A percentile compares a stretch with the other conserved stretches of the same genome.
These are phyloP conservation scores for Aleiodes alternator DNA, from an alignment of 2,888 invertebrate genomes.

Conservation along the genomic window DNA sequence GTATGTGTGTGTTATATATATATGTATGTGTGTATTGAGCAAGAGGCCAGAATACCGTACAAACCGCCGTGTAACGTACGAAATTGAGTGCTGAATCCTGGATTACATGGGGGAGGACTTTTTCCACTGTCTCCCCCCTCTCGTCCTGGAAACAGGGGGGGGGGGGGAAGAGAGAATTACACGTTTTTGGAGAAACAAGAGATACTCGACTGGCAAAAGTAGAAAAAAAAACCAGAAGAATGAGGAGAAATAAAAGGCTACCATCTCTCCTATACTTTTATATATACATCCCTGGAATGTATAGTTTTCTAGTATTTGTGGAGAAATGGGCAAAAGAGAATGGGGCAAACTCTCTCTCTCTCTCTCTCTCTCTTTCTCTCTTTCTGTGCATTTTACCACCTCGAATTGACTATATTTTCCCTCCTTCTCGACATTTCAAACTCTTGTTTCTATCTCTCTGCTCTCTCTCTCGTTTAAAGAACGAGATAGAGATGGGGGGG, in stretches of 20 bases:
- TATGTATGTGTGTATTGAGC: slow-evolving; percentile 44
- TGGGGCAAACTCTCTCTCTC: slow-evolving; percentile 26
- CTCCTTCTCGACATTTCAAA: slow-evolving; percentile 26
- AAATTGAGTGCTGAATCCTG: slow-evolving; percentile 75
- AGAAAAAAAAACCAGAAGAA: slow-evolving; percentile 45
- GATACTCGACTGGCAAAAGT: not conserved
- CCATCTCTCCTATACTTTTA: slow-evolving; percentile 9
- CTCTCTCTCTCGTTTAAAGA: slow-evolving; percentile 13
- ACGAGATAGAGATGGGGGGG: slow-evolving; percentile 11
- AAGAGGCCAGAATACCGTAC: slow-evolving; percentile 52
- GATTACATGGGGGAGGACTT: slow-evolving; percentile 69
- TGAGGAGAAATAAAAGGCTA: not conserved
- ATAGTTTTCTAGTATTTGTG: slow-evolving; percentile 43
- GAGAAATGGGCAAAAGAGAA: slow-evolving; percentile 6
- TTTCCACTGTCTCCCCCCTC: slow-evolving; percentile 36
- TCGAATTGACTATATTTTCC: slow-evolving; percentile 48
- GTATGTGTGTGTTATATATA: slow-evolving; percentile 42
- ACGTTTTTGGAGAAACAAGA: slow-evolving; percentile 19
- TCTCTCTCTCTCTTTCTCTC: too few species aligned
- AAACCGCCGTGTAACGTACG: slow-evolving; percentile 72
- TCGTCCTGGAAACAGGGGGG: slow-evolving; percentile 3
- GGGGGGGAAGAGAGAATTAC: slow-evolving; percentile 36
- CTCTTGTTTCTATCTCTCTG: slow-evolving; percentile 16
- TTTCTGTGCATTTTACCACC: slow-evolving; percentile 50
- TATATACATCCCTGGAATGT: slow-evolving; percentile 8